Evolutionary conservation across 2,113 vertebrate genomes (phyloP).

Genomic region (Brevimyrus niger): DNA sequence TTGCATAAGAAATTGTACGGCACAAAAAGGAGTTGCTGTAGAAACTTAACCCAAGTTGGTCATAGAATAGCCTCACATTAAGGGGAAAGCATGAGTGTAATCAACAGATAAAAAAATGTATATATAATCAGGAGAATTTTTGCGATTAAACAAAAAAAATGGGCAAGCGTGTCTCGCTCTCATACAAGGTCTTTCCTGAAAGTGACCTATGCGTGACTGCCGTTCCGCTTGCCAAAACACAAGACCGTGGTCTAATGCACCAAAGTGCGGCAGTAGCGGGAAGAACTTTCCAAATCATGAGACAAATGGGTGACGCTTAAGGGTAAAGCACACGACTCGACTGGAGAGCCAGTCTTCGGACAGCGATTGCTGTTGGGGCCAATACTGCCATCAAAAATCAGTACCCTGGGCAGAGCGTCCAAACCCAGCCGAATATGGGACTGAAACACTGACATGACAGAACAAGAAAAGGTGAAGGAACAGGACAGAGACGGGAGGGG

Average conservation of each 20-base stretch:
- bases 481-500: background rate
- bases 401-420: background rate
- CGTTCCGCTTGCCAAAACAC: background rate
- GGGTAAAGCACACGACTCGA: background rate
- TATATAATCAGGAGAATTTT: background rate
- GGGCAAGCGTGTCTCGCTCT: background rate
- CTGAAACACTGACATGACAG: background rate
- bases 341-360: background rate
- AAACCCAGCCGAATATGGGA: background rate
- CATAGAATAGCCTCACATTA: background rate
- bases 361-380: background rate
- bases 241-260: background rate
- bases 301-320: background rate
- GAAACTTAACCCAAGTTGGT: background rate
- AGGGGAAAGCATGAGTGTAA: background rate
- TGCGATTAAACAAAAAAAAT: background rate
- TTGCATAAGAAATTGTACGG: conserved; percentile 6
- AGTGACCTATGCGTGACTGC: background rate
- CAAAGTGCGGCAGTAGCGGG: background rate
- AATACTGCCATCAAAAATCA: background rate
- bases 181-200: background rate
- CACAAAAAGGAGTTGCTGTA: background rate
- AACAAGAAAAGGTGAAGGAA: background rate
- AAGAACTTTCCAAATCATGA: background rate
- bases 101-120: background rate